phyloP scores from a whole-genome alignment of 2,888 invertebrate genomes.

The Halictus quadricinctus region DNA sequence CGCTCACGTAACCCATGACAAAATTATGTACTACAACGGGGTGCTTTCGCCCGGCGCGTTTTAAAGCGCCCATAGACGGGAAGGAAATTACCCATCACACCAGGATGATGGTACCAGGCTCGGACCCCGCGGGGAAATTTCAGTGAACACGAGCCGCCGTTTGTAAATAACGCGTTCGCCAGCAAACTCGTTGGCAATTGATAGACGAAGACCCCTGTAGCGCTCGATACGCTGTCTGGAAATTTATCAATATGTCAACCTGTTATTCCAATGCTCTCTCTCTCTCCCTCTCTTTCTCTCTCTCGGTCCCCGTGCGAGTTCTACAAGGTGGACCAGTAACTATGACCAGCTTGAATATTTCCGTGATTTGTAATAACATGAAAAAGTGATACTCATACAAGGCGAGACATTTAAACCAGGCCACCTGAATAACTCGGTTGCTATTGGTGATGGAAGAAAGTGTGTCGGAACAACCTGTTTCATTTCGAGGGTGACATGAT shows the following conservation, averaged over 20 bases:
- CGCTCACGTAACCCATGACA: conserved; percentile 64
- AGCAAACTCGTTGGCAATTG: conserved; percentile 4
- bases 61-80: conserved; percentile 34
- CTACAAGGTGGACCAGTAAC: neutral
- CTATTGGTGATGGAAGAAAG: too few species aligned
- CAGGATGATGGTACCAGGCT: neutral
- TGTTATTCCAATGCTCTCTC: neutral
- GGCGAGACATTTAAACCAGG: too few species aligned
- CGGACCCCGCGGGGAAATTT: conserved; percentile 11
- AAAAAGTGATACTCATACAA: neutral
- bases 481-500: too few species aligned
- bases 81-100: conserved; percentile 42
- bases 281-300: too few species aligned
- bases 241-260: conserved; percentile 10
- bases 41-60: conserved; percentile 46
- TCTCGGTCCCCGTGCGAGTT: too few species aligned
- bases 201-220: neutral
- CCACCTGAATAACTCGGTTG: too few species aligned
- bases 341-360: neutral
- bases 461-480: too few species aligned
- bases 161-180: conserved; percentile 23
- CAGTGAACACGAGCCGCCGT: neutral
- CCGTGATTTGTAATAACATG: neutral
- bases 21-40: conserved; percentile 60
- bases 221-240: neutral